phyloP scores from a whole-genome alignment of 2,888 invertebrate genomes.

The Belgica antarctica region DNA sequence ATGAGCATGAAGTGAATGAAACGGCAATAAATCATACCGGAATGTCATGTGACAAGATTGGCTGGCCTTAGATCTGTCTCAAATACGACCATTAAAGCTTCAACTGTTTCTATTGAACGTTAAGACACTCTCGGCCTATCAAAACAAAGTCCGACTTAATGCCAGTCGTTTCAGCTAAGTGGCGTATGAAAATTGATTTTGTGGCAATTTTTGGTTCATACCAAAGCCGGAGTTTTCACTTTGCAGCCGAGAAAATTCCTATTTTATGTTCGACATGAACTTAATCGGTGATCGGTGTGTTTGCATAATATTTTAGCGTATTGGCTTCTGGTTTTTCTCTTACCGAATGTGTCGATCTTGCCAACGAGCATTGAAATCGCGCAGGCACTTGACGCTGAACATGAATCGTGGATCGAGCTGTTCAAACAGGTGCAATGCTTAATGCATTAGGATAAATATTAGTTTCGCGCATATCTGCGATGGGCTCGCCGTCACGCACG shows the following conservation, averaged over 20 bases:
- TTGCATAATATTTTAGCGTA: constrained; percentile 33
- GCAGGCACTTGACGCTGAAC: constrained; percentile 21
- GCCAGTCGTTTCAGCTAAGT: background rate
- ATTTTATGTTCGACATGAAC: constrained; percentile 18
- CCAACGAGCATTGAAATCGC: constrained; percentile 23
- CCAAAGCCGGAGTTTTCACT: too few species aligned
- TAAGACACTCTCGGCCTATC: too few species aligned
- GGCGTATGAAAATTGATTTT: background rate
- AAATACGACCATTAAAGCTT: too few species aligned
- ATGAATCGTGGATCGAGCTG: constrained; percentile 4
- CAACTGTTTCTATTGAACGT: background rate
- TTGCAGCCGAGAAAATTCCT: constrained; percentile 1
- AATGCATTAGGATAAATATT: constrained; percentile 9
- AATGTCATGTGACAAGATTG: constrained; percentile 15
- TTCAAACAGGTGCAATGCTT: constrained; percentile 18
- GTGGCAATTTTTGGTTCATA: too few species aligned
- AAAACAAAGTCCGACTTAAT: too few species aligned
- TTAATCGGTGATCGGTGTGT: background rate
- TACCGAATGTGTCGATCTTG: constrained; percentile 31
- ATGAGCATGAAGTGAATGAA: background rate
- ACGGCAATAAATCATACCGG: constrained; percentile 11
- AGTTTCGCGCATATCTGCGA: background rate
- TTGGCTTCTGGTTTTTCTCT: constrained; percentile 37
- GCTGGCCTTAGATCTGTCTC: constrained; percentile 9
- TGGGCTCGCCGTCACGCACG: background rate